Percentiles rank a stretch among this genome's conserved stretches.
Conservation (phyloP, 2,113 vertebrate species). For the Megatriorchis doriae region DNA sequence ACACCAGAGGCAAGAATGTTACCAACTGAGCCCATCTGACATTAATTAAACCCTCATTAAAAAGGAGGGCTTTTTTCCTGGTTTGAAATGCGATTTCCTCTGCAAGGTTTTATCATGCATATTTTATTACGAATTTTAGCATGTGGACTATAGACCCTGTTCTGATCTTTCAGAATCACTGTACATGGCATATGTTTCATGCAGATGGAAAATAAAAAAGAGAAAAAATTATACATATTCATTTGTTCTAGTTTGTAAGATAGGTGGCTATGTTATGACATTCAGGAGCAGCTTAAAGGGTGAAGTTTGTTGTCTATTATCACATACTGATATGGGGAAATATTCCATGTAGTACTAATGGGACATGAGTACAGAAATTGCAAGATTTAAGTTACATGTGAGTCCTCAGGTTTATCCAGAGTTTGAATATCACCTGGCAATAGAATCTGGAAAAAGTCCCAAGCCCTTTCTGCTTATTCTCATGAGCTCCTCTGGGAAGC, state of each 20-base stretch:
- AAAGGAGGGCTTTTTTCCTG: slow-evolving; percentile 25
- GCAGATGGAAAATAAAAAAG: slow-evolving; percentile 57
- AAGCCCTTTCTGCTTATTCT: not conserved
- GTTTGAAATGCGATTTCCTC: slow-evolving; percentile 43
- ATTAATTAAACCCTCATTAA: slow-evolving; percentile 69
- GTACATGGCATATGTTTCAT: slow-evolving; percentile 50
- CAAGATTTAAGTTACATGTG: not conserved
- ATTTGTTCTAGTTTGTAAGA: slow-evolving; percentile 14
- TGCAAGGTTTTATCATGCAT: slow-evolving; percentile 54
- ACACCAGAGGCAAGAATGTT: slow-evolving; percentile 60
- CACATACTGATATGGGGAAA: not conserved
- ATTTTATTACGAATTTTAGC: slow-evolving; percentile 45
- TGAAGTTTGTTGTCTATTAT: not conserved
- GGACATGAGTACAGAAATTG: not conserved
- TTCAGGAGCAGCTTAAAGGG: not conserved
- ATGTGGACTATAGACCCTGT: slow-evolving; percentile 43
- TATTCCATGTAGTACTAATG: not conserved
- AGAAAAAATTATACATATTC: slow-evolving; percentile 49
- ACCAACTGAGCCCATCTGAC: slow-evolving; percentile 60
- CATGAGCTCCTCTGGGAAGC: not conserved
- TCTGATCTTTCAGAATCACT: slow-evolving; percentile 54
- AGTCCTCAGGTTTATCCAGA: not conserved
- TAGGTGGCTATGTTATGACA: not conserved
- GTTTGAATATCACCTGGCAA: not conserved
- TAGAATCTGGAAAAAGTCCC: not conserved